Base-by-base conservation (phyloP, 2,797 vertebrate genomes). In the Halcyon badia region DNA sequence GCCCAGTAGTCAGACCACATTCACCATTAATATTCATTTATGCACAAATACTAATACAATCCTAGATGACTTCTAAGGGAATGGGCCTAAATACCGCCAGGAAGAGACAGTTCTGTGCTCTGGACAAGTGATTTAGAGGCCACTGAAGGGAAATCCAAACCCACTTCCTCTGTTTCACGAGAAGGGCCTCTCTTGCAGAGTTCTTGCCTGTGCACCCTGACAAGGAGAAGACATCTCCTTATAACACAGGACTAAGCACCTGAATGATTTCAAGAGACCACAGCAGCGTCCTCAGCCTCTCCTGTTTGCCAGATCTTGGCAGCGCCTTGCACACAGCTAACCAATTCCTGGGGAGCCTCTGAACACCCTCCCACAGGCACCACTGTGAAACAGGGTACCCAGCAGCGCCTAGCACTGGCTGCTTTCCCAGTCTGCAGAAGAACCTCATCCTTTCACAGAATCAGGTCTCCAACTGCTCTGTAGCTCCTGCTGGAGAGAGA, bases 21-120 rank as follows among this genome's bases (percentile, higher is more conserved):
- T 90, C 70, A 64, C 91, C 57, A 94, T 96, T 95, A 95, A 95
- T 94, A 97, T 92, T 96, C 64, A 95, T 94, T 95, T 95, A 95
- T 95, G 89, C 94, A 94, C 65, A 88, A 94, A 94, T 71, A 91
- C 85, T 49, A 94, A 86, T 79, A 93, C 76, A 83, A 78, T 81
- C 85, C 12, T 25, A 56, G 79, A 90, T 49, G 82, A 64, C 87
- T 96, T 97, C 91, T 96, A 87, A 94, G 91, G 93, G 83, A 91
- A 87, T 6, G 64, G 76, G 52, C 44, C 57, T 73, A 56, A 87
- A 41, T 71, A 70, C 64, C 77, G 91, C 68, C 84, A 83, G 91
- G 56, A 95, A 93, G 83, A 94, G 87, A 62, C 28, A 39, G 35
- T 52, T 78, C 39, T 61, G 68, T 66, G 56, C 83, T 90, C 91